Evolutionary conservation across 2,888 invertebrate species (phyloP).

Genomic region (Scotopteryx bipunctaria): DNA sequence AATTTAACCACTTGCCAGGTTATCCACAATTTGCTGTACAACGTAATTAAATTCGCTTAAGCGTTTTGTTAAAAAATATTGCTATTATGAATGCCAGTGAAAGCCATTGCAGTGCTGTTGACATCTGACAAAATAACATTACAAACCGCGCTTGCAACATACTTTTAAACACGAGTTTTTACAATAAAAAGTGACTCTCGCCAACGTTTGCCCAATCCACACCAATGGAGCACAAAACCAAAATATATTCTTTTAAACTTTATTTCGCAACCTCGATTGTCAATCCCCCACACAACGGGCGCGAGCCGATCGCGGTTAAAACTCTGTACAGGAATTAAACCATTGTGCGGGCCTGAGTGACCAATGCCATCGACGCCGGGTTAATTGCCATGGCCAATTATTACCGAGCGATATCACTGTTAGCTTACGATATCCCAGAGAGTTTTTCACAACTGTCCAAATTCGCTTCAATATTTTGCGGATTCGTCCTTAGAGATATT

Average conservation of each 20-base stretch:
- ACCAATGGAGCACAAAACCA: not conserved
- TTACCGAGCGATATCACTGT: conserved; percentile 53
- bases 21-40: no score
- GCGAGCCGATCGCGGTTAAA: conserved; percentile 52
- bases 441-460: conserved; percentile 40
- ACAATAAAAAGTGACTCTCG: conserved; percentile 15
- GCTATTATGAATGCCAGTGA: no score
- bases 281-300: conserved; percentile 44
- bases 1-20: no score
- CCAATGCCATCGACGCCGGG: conserved; percentile 34
- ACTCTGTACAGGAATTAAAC: conserved; percentile 56
- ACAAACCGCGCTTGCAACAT: not conserved
- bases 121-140: conserved; percentile 2
- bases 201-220: conserved; percentile 15
- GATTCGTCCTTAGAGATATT: conserved; percentile 41
- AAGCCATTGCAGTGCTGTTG: no score
- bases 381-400: conserved; percentile 63
- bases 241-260: conserved; percentile 38
- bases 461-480: conserved; percentile 40
- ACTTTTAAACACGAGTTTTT: conserved; percentile 14
- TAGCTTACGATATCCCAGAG: conserved; percentile 52
- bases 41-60: no score
- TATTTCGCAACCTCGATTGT: conserved; percentile 46
- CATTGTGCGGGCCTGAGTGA: conserved; percentile 40
- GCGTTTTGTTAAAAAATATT: no score